Conservation (phyloP, 2,113 vertebrate genomes). For the Coracopsis vasa region DNA sequence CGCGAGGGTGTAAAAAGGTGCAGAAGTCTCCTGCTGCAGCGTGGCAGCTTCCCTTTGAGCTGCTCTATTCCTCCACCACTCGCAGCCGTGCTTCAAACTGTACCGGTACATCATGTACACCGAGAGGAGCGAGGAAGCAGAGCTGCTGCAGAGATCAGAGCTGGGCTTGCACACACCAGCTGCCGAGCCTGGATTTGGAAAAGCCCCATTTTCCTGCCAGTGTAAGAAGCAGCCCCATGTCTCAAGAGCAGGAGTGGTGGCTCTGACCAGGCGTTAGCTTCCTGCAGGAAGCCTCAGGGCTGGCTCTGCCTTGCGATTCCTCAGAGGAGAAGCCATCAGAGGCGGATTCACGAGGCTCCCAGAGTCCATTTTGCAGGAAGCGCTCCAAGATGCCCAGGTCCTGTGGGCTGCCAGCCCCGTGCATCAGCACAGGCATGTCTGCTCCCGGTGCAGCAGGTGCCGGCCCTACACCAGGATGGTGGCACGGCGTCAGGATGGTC, state of each 20-base stretch:
- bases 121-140: background rate
- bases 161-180: background rate
- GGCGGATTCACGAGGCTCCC: accelerated
- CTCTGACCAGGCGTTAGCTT: background rate
- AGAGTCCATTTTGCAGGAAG: conserved; percentile 48
- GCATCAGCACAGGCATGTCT: accelerated
- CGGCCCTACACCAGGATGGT: background rate
- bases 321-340: background rate
- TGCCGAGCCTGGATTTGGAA: background rate
- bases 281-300: background rate
- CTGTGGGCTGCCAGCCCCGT: background rate
- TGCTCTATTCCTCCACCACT: background rate
- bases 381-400: background rate
- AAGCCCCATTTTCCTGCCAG: background rate
- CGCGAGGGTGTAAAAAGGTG: background rate
- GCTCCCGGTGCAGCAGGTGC: accelerated
- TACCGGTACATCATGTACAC: background rate
- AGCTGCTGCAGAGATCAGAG: background rate
- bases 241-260: background rate
- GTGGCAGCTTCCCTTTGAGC: background rate
- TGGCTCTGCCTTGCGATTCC: background rate
- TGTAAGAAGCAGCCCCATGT: background rate
- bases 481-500: background rate
- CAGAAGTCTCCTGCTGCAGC: background rate
- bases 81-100: background rate